Conservation (phyloP, 1,140 invertebrate genomes). For the Ctenoplectra terminalis region DNA sequence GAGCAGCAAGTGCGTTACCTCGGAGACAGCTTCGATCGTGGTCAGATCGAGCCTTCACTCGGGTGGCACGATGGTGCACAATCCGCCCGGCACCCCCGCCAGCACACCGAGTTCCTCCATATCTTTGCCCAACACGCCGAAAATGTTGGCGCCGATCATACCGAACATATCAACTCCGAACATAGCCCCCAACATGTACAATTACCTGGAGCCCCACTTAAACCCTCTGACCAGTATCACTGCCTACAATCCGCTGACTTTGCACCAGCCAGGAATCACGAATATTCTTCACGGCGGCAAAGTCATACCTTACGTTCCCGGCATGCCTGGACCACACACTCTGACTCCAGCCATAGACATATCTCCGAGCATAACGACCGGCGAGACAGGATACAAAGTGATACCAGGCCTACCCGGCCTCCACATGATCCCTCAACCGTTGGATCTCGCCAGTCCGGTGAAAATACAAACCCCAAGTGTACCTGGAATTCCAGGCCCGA, state of each 20-base stretch:
- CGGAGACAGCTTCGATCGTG: conserved; percentile 85
- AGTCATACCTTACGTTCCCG: conserved; percentile 91
- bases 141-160: conserved; percentile 84
- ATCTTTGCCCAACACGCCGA: conserved; percentile 84
- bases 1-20: conserved; percentile 67
- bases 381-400: conserved; percentile 73
- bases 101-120: conserved; percentile 71
- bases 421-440: conserved; percentile 74
- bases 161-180: conserved; percentile 85
- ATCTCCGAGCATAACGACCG: conserved; percentile 67
- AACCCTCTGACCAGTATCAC: conserved; percentile 84
- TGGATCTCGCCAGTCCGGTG: conserved; percentile 77
- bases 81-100: conserved; percentile 79
- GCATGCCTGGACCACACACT: conserved; percentile 92
- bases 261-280: conserved; percentile 79
- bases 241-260: conserved; percentile 88
- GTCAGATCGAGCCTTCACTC: conserved; percentile 89
- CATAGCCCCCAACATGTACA: conserved; percentile 81
- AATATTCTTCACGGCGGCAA: conserved; percentile 85
- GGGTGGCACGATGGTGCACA: conserved; percentile 88
- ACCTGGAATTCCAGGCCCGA: conserved; percentile 56
- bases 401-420: conserved; percentile 74
- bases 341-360: conserved; percentile 79
- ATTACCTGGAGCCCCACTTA: conserved; percentile 77
- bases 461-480: conserved; percentile 61